A percentile compares a stretch with the other conserved stretches of the same genome.
Evolutionary conservation across 2,113 vertebrate species (phyloP).

Genomic region (Peromyscus leucopus): DNA sequence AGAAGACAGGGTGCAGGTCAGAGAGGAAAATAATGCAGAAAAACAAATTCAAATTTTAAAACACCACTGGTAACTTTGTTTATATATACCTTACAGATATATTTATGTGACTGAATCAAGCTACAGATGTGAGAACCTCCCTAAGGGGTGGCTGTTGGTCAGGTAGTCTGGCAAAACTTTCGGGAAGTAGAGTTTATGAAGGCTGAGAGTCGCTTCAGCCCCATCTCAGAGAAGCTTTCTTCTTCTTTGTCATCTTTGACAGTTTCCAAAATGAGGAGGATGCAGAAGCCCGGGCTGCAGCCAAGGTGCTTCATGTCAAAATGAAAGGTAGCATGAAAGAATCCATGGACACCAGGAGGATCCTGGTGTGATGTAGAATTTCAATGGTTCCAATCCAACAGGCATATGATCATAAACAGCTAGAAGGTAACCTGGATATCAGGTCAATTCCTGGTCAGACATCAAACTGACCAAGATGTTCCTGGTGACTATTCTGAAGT

Average conservation of each 20-base stretch:
- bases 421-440: background rate
- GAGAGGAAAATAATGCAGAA: background rate
- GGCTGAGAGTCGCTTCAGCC: fast-evolving
- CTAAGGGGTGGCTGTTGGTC: background rate
- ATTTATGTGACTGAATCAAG: background rate
- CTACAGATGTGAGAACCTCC: background rate
- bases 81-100: no score
- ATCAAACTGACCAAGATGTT: background rate
- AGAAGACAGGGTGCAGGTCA: background rate
- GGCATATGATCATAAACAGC: background rate
- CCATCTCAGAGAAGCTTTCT: background rate
- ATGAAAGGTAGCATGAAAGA: background rate
- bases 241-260: background rate
- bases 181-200: background rate
- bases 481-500: background rate
- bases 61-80: background rate
- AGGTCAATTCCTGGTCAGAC: background rate
- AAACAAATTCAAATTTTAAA: background rate
- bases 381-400: background rate
- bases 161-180: background rate
- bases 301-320: background rate
- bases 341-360: background rate
- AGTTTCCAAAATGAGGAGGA: background rate
- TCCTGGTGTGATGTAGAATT: background rate
- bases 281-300: background rate